Base-by-base conservation (phyloP, 2,888 invertebrate genomes). In the Galerucella calmariensis region DNA sequence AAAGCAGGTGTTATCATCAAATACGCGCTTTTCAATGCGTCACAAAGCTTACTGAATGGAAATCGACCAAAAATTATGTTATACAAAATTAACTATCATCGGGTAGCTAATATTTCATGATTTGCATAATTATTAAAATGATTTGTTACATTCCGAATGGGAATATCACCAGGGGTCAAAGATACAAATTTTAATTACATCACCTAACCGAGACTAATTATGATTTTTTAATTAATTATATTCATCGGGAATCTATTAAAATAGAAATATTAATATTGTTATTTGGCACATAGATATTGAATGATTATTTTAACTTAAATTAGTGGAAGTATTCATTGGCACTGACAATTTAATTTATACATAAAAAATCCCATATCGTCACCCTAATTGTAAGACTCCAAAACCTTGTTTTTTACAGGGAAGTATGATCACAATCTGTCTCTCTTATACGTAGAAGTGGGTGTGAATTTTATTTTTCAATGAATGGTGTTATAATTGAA, bases 1-100 rank as follows among this genome's bases (percentile, higher is more conserved):
- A 73, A 73, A 58, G 73, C 73, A 73, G 69, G 69, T 69, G 67
- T 73, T 14, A 53, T 56, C 56, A 53, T 56, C 56, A 68, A 73
- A 44, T 6, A 24, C 20, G 20, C 27, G 9, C 12, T 59, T 59
- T 20, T 27, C 10, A 61, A 46, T n/a, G 11, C 63, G 46, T 65
- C 63, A 65, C 63, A 62, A 62, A 20, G 35, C 41, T 20, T 27
- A 11, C 27, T 24, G 27, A 59, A 62, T 65, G 2, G 46, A 48
- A 46, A 46, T 46, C 14, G 20, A 65, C 16, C 9, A 46, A 65
- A 41, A 41, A 65, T 65, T 65, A 16, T 11, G 46, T 46, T 16
- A 20, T 46, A 63, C 5, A 9, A 16, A 63, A 48, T 65, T 65
- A 20, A 46, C 11, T 44, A 48, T 5, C 3, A 65, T 46, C 16